Base-by-base conservation (phyloP, 2,888 invertebrate species). In the Smittia sp. region DNA sequence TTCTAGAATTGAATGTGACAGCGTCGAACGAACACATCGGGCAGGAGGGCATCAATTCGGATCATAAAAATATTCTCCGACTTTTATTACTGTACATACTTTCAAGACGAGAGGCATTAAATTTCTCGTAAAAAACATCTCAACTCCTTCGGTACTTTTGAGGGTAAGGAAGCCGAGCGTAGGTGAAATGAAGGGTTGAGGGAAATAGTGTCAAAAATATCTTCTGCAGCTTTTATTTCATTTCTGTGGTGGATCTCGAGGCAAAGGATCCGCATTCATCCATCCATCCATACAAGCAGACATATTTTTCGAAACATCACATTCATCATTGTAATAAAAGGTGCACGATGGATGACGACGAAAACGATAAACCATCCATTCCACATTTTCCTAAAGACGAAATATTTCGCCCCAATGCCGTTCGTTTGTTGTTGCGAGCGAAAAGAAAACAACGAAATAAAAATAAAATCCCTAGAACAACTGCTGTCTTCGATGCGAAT, bases 261-360 rank as follows among this genome's bases (percentile, higher is more conserved):
- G 15, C 15, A 65, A 27, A 65, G 38, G 18, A 25, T 62, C 24
- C 24, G 24, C 24, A 22, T 54, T 58, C 58, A 58, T 58, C 20
- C 20, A 58, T 22, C 20, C 22, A 58, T 58, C 15, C 58, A 58
- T 58, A 58, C 24, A 18, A 18, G 24, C 24, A 58, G 15, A 54
- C 20, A 54, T 25, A 63, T 63, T 25, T 66, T 38, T 66, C 39
- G 38, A 38, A 66, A 41, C 67, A 67, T 67, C 46, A 67, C 67
- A 67, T 67, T 41, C 68, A 46, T 69, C 69, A 69, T 69, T 69
- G 27, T 41, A 54, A 69, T 69, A 69, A 69, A 69, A 68, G 68
- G 24, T 39, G 66, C 32, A 39, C 38, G 27, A 66, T 15, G n/a
- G 25, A 20, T 24, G 46, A 46, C 46, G 46, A 46, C 2, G 46